Base-by-base conservation (phyloP, 2,797 vertebrate species). In the Alectoris magna region DNA sequence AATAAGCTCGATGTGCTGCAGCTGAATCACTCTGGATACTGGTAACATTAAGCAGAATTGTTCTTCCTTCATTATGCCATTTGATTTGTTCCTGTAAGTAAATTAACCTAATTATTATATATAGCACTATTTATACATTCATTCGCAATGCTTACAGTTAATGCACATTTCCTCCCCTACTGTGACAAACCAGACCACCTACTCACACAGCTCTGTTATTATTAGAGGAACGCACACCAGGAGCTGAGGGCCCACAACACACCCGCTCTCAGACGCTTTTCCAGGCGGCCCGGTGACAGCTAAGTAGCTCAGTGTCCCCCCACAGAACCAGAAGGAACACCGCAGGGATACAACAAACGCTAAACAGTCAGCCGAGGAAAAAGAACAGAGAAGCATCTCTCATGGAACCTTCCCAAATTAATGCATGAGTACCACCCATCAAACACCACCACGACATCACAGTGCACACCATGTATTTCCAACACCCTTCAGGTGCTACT, bases 121-220 rank as follows among this genome's bases (percentile, higher is more conserved):
- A 78, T 34, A 87, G 59, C 27, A 13, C 90, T 94, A 93, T 75
- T 84, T 88, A 91, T 88, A 86, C 2, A 1, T 91, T 92, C 56
- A 77, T 91, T 91, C 36, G n/a, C 69, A 94, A 88, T 49, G 70
- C 41, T 24, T 84, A 27, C 27, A 93, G 70, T 84, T 90, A 84
- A 84, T 41, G 71, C 58, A 76, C 91, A 84, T 91, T 96, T 93
- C 88, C 80, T 84, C 51, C 93, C 94, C 83, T 72, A 41, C 85
- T 87, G 93, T 56, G 68, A 88, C 71, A 93, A 94, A 96, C 94
- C 84, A 96, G 90, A 90, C 92, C 90, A 95, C 92, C 94, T 91
- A 92, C 93, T 95, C 95, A 87, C 51, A 86, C 1, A 3, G 66
- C 62, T 70, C 29, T 78, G 75, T 90, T 92, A 73, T 92, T 91